Base-by-base conservation (phyloP, 2,113 vertebrate species). In the Myotis yumanensis region DNA sequence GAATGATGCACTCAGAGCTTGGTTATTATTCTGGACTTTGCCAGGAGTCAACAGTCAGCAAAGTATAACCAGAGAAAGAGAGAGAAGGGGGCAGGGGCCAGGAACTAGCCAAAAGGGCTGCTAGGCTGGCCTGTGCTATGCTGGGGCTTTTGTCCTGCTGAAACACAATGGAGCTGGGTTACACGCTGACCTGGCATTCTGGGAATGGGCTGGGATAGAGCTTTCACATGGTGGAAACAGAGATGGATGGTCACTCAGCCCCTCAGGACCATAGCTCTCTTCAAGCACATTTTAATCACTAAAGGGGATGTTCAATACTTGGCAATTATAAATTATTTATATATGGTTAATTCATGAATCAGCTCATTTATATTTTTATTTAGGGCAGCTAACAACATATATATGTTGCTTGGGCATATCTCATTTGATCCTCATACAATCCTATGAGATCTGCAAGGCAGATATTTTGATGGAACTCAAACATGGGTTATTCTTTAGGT, bases 21-120 rank as follows among this genome's bases (percentile, higher is more conserved):
- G 35, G 54, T 20, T 97, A 98, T 97, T 97, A 93, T 98, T 98
- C 97, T 98, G 96, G 97, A 93, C 95, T 97, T 97, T 98, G 95
- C 94, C 94, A 96, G 96, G 86, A 91, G 96, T 97, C 97, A 97
- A 97, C 97, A 97, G 97, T 97, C 97, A 98, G 98, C 97, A 98
- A 94, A 95, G 82, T 82, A 69, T 73, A 91, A 81, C 69, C 95
- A 96, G 94, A 93, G 96, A 96, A 95, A 95, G 88, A 84, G 93
- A 91, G 82, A 87, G 90, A 92, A 89, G 84, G 86, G 72, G 77
- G 40, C 5, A 5, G 32, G 72, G 30, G 25, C 89, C 88, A 80
- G 72, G 90, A 95, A 40, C 88, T 51, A 71, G 96, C 96, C 96
- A 97, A 92, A 89, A 82, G 79, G 96, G 88, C 93, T 81, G 83